Conservation (phyloP, 1,140 invertebrate genomes). For the Drosophila leontia region DNA sequence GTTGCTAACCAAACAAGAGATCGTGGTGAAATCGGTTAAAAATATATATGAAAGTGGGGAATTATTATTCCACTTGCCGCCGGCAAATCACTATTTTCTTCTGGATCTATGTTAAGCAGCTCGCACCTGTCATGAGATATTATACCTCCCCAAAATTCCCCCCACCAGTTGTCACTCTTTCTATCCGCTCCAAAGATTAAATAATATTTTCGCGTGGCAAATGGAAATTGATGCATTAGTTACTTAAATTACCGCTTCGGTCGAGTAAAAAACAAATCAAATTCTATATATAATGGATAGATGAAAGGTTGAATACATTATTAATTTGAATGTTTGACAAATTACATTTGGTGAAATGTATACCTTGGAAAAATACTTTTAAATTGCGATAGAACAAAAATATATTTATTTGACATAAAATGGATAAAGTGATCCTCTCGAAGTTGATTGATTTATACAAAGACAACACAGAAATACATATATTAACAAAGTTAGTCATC, state of each 20-base stretch:
- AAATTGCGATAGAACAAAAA: background rate
- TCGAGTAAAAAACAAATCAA: constrained; percentile 29
- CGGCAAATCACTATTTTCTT: constrained; percentile 31
- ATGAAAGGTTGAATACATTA: constrained; percentile 34
- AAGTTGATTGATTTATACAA: background rate
- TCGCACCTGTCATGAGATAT: constrained; percentile 37
- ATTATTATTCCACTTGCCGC: constrained; percentile 19
- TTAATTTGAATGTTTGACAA: constrained; percentile 34
- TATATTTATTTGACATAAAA: constrained; percentile 1
- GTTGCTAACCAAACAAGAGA: constrained; percentile 46
- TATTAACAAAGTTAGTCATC: background rate
- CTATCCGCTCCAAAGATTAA: constrained; percentile 7
- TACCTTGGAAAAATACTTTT: constrained; percentile 1
- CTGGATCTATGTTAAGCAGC: background rate
- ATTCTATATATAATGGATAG: constrained; percentile 37
- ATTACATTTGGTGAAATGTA: constrained; percentile 38
- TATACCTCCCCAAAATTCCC: background rate
- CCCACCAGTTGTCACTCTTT: constrained; percentile 17
- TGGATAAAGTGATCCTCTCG: background rate
- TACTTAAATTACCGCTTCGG: constrained; percentile 30
- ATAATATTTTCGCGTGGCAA: constrained; percentile 44
- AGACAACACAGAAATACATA: background rate
- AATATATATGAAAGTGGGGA: background rate
- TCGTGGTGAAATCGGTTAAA: constrained; percentile 15
- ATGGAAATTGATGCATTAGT: constrained; percentile 45